Evolutionary conservation across 53 echinoderm and acorn worm genomes (phyloP), one percentile per base, ranked within the genome.

Genomic region (Paracentrotus lividus): DNA sequence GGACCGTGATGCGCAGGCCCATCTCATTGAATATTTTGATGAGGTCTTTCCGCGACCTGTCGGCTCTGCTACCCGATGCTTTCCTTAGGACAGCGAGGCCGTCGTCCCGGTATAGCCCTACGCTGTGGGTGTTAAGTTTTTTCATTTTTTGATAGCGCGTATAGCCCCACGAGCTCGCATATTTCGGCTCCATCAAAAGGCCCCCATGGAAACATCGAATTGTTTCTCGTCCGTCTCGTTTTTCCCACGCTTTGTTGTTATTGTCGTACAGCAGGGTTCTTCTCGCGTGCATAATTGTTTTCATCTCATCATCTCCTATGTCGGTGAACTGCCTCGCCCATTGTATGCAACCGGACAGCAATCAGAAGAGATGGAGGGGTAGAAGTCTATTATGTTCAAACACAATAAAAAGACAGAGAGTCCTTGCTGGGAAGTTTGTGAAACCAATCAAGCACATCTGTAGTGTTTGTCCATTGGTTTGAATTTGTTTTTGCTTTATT

Each of bases 401-500:
- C 60, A n/a, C n/a, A 60, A n/a, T 24, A 60, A 60, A n/a, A n/a
- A n/a, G 60, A n/a, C n/a, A n/a, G n/a, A 2, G 23, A n/a, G 60
- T 60, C 60, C 60, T 60, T 60, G 23, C 60, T 60, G 23, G 23
- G 42, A 72, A 49, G 90, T n/a, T 90, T 29, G 51, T 90, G 33
- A n/a, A 90, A 90, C 95, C 95, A 94, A 26, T 90, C 54, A 18
- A 93, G 78, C 31, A 90, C 92, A 49, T 84, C 51, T 0, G 9
- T 34, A 2, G 94, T 76, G 69, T 78, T 94, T 42, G 33, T 77
- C 81, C 94, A 94, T 49, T 96, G 92, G 85, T 94, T 96, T 5
- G 94, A 88, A 20, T n/a, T 6, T 5, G 85, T 76, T 5, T 88
- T 15, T 14, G 4, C 1, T 60, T 84, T 66, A 0, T 90, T 87